A percentile compares a stretch with the other conserved stretches of the same genome.
Conservation (phyloP, 2,113 vertebrate species). For the Cacatua alba region DNA sequence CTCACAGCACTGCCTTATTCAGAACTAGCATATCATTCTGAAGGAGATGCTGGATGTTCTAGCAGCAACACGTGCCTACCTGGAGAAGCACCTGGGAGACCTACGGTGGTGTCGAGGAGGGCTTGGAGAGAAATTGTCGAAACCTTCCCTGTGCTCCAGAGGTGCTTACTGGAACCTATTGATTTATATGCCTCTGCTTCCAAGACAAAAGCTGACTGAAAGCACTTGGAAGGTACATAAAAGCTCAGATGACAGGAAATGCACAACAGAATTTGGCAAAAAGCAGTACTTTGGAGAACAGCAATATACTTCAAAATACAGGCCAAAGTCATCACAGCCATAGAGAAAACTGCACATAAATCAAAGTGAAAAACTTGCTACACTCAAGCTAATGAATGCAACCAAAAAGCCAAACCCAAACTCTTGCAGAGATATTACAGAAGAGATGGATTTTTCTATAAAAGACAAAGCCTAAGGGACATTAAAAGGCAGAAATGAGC, state of each 20-base stretch:
- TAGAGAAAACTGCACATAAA: background rate
- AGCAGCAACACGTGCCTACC: background rate
- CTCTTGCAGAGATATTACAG: background rate
- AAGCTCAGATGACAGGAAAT: slow-evolving; percentile 41
- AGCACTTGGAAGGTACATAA: slow-evolving; percentile 22
- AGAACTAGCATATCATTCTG: background rate
- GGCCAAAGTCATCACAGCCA: background rate
- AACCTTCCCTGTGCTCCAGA: background rate
- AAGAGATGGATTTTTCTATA: background rate
- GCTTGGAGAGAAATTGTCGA: background rate
- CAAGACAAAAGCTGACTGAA: background rate
- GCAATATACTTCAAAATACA: background rate
- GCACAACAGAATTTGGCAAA: slow-evolving; percentile 31
- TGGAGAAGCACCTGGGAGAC: background rate
- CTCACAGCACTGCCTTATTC: background rate
- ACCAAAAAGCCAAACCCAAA: slow-evolving; percentile 2
- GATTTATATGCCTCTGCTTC: background rate
- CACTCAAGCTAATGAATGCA: slow-evolving; percentile 18
- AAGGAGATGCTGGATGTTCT: background rate
- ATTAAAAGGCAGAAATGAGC: background rate
- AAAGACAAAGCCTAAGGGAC: background rate
- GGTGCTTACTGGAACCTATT: background rate
- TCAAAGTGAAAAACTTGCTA: background rate
- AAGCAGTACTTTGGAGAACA: background rate
- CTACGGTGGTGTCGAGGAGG: background rate